A percentile compares a stretch with the other conserved stretches of the same genome.
These are phyloP conservation scores for Metallyticus violacea DNA, from an alignment of 2,888 invertebrate genomes.

Conservation along the genomic window DNA sequence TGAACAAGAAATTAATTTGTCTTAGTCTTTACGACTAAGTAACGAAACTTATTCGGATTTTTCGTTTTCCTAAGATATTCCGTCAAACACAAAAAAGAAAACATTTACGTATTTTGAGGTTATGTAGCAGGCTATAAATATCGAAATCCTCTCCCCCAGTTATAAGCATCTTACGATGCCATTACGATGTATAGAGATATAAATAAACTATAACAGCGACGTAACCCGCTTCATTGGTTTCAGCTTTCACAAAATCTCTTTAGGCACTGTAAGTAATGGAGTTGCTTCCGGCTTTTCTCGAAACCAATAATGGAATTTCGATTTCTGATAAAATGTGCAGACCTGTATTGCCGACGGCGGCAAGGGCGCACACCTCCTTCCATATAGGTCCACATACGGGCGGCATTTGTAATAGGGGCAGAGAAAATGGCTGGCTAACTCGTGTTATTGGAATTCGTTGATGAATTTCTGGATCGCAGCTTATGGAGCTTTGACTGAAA, in stretches of 20 bases:
- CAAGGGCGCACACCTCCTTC: no score
- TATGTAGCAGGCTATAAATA: no score
- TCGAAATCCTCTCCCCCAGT: neutral
- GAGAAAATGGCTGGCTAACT: neutral
- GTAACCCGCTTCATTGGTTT: neutral
- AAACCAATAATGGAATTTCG: neutral
- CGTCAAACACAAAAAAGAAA: no score
- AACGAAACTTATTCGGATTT: no score
- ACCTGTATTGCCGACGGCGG: neutral
- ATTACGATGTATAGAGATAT: neutral
- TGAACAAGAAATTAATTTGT: no score
- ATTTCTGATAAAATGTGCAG: neutral
- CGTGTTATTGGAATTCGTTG: neutral
- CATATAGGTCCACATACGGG: neutral
- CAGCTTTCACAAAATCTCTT: neutral
- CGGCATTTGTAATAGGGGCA: neutral
- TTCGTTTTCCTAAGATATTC: no score
- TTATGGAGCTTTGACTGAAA: neutral
- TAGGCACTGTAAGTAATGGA: neutral
- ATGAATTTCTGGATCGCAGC: neutral
- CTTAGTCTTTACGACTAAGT: no score
- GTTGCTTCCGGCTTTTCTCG: neutral
- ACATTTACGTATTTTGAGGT: no score
- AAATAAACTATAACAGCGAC: neutral
- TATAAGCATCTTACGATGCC: neutral